phyloP scores from a whole-genome alignment of 2,888 invertebrate genomes.

The Yponomeuta cagnagella region DNA sequence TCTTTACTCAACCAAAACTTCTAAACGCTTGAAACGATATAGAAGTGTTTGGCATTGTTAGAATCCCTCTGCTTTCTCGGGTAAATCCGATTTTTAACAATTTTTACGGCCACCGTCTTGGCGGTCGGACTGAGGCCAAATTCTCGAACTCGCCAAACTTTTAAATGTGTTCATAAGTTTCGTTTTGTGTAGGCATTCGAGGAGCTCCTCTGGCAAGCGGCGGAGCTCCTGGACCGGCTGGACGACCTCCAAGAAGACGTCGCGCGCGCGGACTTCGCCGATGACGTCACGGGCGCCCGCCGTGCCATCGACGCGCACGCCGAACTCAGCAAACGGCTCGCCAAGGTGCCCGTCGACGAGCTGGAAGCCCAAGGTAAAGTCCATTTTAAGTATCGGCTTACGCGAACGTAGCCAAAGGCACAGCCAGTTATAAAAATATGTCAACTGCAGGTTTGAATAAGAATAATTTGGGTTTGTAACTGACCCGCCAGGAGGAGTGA shows the following conservation, averaged over 20 bases:
- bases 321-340: slow-evolving; percentile 94
- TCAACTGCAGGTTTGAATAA: not conserved
- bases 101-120: too few species aligned
- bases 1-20: too few species aligned
- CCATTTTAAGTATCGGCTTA: not conserved
- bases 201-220: slow-evolving; percentile 97
- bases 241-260: slow-evolving; percentile 96
- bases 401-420: too few species aligned
- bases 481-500: not conserved
- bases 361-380: slow-evolving; percentile 89
- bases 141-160: too few species aligned
- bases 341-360: slow-evolving; percentile 95
- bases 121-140: too few species aligned
- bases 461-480: not conserved
- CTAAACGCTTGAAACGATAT: too few species aligned
- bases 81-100: too few species aligned
- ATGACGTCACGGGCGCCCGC: slow-evolving; percentile 94
- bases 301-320: slow-evolving; percentile 94
- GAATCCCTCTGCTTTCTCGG: too few species aligned
- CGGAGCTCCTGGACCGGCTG: slow-evolving; percentile 92
- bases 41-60: too few species aligned
- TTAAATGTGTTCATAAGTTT: too few species aligned
- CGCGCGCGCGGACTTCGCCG: slow-evolving; percentile 94
- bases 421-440: not conserved
- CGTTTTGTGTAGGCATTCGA: slow-evolving; percentile 81